Conservation (phyloP, 2,797 vertebrate species). For the Aldrovandia affinis region DNA sequence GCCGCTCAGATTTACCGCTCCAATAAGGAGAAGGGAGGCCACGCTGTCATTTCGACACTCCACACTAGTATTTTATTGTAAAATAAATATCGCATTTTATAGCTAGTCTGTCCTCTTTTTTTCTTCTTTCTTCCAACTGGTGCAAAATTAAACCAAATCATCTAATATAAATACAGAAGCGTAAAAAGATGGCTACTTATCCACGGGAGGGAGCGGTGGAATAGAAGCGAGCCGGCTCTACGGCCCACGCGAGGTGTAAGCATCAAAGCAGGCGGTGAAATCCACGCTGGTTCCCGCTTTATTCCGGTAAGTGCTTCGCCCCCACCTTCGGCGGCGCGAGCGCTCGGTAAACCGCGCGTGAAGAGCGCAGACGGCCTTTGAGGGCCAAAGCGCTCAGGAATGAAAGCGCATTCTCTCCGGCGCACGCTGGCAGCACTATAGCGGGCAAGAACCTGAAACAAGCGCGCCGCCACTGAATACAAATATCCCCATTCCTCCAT, state of each 20-base stretch:
- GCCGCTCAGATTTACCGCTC: neutral
- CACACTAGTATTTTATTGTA: neutral
- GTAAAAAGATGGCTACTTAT: neutral
- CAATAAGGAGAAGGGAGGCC: neutral
- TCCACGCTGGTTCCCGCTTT: neutral
- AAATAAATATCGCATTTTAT: constrained; percentile 17
- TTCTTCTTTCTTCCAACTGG: neutral
- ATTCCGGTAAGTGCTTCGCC: neutral
- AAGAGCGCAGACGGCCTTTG: neutral
- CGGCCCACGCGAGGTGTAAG: neutral
- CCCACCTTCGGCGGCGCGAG: neutral
- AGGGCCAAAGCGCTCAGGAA: neutral
- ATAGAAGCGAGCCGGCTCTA: neutral
- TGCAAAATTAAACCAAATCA: neutral
- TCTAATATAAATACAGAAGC: neutral
- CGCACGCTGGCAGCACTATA: neutral
- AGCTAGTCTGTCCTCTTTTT: neutral
- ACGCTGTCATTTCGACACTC: neutral
- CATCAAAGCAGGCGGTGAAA: neutral
- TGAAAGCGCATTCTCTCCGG: neutral
- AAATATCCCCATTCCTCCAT: neutral
- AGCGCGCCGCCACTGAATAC: neutral
- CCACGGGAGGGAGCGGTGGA: neutral
- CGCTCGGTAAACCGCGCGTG: neutral
- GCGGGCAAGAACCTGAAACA: neutral